phyloP scores from a whole-genome alignment of 2,113 vertebrate genomes.

The Vombatus ursinus region DNA sequence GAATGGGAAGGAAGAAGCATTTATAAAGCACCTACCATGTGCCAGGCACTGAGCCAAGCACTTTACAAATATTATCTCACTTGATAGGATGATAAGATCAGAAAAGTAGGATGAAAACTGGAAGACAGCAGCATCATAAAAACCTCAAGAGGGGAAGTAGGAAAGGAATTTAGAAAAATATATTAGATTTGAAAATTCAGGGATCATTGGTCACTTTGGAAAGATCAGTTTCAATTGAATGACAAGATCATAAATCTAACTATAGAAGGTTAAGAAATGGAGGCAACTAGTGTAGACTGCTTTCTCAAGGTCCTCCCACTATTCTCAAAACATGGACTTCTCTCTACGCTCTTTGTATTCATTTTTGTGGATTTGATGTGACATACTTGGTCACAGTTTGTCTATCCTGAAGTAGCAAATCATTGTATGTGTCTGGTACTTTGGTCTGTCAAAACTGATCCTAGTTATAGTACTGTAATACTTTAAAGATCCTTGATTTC shows the following conservation, averaged over 20 bases:
- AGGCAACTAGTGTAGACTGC: background rate
- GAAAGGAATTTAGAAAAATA: too few species aligned
- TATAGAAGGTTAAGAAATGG: background rate
- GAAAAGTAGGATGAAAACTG: too few species aligned
- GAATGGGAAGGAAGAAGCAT: too few species aligned
- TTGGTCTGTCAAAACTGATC: background rate
- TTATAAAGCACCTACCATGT: too few species aligned
- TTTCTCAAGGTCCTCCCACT: background rate
- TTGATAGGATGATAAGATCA: too few species aligned
- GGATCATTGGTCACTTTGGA: background rate
- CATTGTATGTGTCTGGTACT: slow-evolving; percentile 3
- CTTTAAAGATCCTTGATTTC: background rate
- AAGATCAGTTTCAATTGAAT: background rate
- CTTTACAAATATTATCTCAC: too few species aligned
- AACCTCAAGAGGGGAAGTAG: too few species aligned
- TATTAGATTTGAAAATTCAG: background rate
- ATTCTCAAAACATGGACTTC: background rate
- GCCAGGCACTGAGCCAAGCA: too few species aligned
- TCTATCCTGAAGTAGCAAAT: slow-evolving; percentile 35
- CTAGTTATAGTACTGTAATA: slow-evolving; percentile 14
- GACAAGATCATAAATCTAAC: background rate
- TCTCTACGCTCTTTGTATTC: slow-evolving; percentile 2
- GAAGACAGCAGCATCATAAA: too few species aligned
- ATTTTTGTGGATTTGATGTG: slow-evolving; percentile 37
- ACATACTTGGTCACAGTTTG: slow-evolving; percentile 24